These are phyloP conservation scores for Phortica variegata DNA, from an alignment of 1,140 invertebrate genomes.

Conservation along the genomic window DNA sequence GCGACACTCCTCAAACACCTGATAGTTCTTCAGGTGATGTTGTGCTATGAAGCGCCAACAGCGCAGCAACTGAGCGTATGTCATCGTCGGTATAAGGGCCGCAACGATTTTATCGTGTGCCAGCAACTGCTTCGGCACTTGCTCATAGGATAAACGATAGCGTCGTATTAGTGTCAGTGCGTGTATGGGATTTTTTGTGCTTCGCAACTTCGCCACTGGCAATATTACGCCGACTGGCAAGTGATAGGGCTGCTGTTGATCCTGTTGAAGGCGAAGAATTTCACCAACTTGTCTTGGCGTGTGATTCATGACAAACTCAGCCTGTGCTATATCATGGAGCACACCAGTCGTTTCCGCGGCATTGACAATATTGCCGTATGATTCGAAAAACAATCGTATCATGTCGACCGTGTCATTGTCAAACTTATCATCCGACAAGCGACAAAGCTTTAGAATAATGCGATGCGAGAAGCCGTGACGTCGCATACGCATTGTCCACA, in stretches of 20 bases:
- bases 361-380: slow-evolving; percentile 6
- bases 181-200: not conserved
- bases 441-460: slow-evolving; percentile 30
- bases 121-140: slow-evolving; percentile 32
- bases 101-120: slow-evolving; percentile 10
- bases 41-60: slow-evolving; percentile 18
- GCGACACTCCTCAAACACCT: slow-evolving; percentile 10
- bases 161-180: slow-evolving; percentile 30
- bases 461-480: slow-evolving; percentile 24
- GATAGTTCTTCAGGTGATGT: slow-evolving; percentile 11
- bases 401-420: slow-evolving; percentile 17
- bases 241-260: no score
- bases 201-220: slow-evolving; percentile 27
- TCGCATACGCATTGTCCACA: slow-evolving; percentile 28
- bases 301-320: no score
- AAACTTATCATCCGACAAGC: slow-evolving; percentile 20
- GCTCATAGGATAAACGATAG: slow-evolving; percentile 21
- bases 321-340: no score
- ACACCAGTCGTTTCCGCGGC: slow-evolving; percentile 17
- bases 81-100: slow-evolving; percentile 30
- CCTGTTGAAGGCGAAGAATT: no score
- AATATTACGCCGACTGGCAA: slow-evolving; percentile 19
- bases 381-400: slow-evolving; percentile 17
- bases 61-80: slow-evolving; percentile 32
- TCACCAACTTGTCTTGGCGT: no score